Conservation (phyloP, 2,797 vertebrate genomes). For the Enteromius anoplus region DNA sequence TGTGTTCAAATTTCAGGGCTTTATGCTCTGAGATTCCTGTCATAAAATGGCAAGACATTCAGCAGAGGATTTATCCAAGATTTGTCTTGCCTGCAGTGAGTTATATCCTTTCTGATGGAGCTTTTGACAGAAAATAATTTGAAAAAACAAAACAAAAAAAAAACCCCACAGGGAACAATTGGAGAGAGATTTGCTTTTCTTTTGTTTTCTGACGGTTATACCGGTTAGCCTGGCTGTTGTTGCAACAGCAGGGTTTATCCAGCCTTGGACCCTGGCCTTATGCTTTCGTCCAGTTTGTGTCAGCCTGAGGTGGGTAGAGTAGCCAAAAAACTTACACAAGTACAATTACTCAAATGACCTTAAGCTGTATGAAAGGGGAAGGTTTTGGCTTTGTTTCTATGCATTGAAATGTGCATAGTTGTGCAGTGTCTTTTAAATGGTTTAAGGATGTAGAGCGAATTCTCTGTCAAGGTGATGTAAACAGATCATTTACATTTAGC, state of each 20-base stretch:
- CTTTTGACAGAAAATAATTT: neutral
- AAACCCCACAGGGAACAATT: neutral
- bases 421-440: neutral
- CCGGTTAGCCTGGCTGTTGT: neutral
- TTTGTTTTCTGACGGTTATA: neutral
- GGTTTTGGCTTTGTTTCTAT: neutral
- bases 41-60: slow-evolving; percentile 46
- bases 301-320: neutral
- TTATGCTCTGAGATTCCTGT: slow-evolving; percentile 47
- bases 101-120: slow-evolving; percentile 3
- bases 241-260: slow-evolving; percentile 13
- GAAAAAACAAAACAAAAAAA: neutral
- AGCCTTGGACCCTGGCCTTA: neutral
- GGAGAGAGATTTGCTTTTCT: neutral
- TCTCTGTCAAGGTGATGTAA: neutral
- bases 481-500: neutral
- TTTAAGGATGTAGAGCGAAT: neutral
- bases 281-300: neutral
- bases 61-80: slow-evolving; percentile 29
- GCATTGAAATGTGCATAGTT: neutral
- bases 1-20: slow-evolving; percentile 37
- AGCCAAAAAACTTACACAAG: slow-evolving; percentile 5
- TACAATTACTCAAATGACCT: neutral
- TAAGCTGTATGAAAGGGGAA: neutral
- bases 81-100: slow-evolving; percentile 18